A percentile compares a stretch with the other conserved stretches of the same genome.
These are phyloP conservation scores for Periophthalmus magnuspinnatus DNA, from an alignment of 2,797 vertebrate genomes.

Conservation along the genomic window DNA sequence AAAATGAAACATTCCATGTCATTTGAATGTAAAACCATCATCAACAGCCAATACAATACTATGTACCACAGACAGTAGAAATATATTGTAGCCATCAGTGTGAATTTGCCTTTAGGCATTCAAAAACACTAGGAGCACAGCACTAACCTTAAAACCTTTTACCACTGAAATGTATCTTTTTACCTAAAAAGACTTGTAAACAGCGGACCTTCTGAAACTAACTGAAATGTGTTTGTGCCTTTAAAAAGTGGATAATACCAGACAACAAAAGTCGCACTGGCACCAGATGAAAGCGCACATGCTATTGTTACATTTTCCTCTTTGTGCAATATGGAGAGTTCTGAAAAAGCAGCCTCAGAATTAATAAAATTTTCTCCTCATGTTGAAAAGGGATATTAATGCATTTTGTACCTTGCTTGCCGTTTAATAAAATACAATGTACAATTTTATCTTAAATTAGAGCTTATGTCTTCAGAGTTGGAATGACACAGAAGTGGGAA, in stretches of 20 bases:
- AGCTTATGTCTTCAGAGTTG: constrained; percentile 23
- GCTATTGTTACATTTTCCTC: background rate
- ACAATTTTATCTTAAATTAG: background rate
- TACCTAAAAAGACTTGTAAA: constrained; percentile 5
- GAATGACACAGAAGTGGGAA: constrained; percentile 34
- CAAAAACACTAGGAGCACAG: background rate
- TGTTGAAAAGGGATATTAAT: constrained; percentile 1
- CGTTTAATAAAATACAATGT: background rate
- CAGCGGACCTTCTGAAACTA: background rate
- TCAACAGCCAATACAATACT: background rate
- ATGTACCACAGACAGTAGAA: background rate
- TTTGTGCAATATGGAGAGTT: constrained; percentile 5
- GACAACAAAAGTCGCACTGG: background rate
- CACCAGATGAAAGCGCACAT: constrained; percentile 4
- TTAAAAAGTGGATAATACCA: background rate
- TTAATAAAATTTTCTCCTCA: background rate
- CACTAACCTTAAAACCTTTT: background rate
- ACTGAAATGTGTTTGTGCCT: constrained; percentile 5
- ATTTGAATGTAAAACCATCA: background rate
- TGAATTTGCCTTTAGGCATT: background rate
- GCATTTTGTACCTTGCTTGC: background rate
- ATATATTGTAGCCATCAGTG: background rate
- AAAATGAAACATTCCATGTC: background rate
- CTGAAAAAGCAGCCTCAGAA: background rate
- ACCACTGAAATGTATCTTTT: background rate